Evolutionary conservation across 2,888 invertebrate genomes (phyloP).

Genomic region (Trichopria drosophilae): DNA sequence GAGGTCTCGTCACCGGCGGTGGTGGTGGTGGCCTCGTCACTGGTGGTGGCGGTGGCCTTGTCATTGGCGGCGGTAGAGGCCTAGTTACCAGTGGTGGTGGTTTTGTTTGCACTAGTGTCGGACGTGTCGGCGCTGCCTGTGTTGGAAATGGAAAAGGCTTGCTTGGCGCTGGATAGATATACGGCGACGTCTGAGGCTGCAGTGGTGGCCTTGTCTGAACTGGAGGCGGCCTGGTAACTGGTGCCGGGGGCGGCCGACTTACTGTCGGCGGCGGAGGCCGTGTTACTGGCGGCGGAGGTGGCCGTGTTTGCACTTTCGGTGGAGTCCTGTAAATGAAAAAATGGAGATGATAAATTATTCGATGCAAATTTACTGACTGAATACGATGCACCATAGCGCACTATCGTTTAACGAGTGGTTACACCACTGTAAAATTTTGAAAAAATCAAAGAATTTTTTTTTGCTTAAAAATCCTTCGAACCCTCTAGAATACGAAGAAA

Average conservation of each 20-base stretch:
- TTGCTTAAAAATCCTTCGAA: too few relatives aligned
- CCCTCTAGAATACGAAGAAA: too few relatives aligned
- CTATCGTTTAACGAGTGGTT: too few relatives aligned
- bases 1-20: constrained; percentile 45
- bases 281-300: constrained; percentile 6
- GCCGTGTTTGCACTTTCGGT: neutral
- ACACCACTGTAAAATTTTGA: too few relatives aligned
- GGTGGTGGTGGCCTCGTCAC: constrained; percentile 53
- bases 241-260: constrained; percentile 19
- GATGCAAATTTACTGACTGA: neutral
- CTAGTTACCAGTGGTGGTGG: constrained; percentile 27
- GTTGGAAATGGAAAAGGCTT: constrained; percentile 43
- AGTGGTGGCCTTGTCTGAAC: constrained; percentile 19
- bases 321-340: neutral
- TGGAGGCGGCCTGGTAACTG: constrained; percentile 14
- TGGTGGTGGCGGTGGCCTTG: constrained; percentile 15
- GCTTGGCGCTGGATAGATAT: too few relatives aligned
- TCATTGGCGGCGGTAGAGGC: constrained; percentile 16
- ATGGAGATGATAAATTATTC: neutral
- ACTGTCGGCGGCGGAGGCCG: constrained; percentile 9
- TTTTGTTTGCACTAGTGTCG: constrained; percentile 39
- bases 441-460: too few relatives aligned
- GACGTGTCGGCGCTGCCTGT: constrained; percentile 16
- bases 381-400: too few relatives aligned
- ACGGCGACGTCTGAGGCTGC: constrained; percentile 9